Conservation (phyloP, 2,113 vertebrate genomes). For the Tretioscincus oriximinensis region DNA sequence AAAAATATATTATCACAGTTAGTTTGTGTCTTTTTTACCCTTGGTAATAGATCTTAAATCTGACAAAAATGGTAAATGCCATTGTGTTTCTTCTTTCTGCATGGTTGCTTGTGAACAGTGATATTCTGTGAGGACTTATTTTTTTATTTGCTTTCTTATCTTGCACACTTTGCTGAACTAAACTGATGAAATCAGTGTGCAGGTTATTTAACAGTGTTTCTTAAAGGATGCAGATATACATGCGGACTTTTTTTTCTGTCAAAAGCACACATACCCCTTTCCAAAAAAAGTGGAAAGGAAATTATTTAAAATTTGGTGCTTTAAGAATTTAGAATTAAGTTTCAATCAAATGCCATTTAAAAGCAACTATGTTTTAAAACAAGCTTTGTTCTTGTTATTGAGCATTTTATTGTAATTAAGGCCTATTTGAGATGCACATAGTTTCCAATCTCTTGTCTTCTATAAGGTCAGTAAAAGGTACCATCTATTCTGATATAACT, state of each 20-base stretch:
- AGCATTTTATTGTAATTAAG: background rate
- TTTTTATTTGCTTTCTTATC: constrained; percentile 24
- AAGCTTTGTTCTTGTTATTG: background rate
- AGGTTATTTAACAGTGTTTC: constrained; percentile 28
- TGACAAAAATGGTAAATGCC: constrained; percentile 9
- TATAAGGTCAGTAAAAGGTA: background rate
- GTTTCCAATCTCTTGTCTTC: background rate
- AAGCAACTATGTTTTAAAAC: background rate
- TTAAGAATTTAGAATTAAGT: background rate
- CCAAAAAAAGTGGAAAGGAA: background rate
- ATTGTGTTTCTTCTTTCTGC: constrained; percentile 42
- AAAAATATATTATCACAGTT: constrained; percentile 22
- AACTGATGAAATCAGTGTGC: constrained; percentile 40
- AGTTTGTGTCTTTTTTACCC: constrained; percentile 26
- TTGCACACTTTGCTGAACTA: constrained; percentile 50
- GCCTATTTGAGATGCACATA: background rate
- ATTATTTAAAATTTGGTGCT: background rate
- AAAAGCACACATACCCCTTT: background rate
- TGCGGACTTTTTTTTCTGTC: too few species aligned
- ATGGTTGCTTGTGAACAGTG: constrained; percentile 13
- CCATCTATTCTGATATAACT: background rate
- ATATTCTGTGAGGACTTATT: background rate
- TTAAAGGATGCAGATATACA: constrained; percentile 40
- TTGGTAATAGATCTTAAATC: constrained; percentile 25
- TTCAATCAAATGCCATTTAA: background rate